phyloP scores from a whole-genome alignment of 2,888 invertebrate genomes.

The Dicyrtomina minuta region DNA sequence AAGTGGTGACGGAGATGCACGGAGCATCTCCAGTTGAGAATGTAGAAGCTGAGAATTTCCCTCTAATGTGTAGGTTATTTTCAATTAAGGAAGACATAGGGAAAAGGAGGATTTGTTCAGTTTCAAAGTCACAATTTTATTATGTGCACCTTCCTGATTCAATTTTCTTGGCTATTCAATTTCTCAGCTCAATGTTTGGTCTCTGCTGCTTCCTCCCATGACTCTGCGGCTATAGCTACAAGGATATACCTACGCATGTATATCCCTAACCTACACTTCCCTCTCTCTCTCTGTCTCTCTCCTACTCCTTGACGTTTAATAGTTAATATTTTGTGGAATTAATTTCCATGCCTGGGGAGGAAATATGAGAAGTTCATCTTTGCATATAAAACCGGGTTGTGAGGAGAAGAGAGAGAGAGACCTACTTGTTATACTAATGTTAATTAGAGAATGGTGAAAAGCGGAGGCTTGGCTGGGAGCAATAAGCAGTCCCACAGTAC shows the following conservation, averaged over 20 bases:
- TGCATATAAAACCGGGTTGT: slow-evolving; percentile 17
- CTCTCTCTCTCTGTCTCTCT: slow-evolving; percentile 19
- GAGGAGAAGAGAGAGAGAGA: slow-evolving; percentile 19
- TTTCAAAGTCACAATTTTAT: slow-evolving; percentile 49
- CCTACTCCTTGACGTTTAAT: slow-evolving; percentile 51
- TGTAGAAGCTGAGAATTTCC: slow-evolving; percentile 24
- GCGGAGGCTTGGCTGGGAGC: slow-evolving; percentile 18
- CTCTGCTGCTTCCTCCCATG: slow-evolving; percentile 23
- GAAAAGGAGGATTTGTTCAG: slow-evolving; percentile 38
- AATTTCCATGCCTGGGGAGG: slow-evolving; percentile 54
- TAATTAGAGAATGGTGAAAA: slow-evolving; percentile 38
- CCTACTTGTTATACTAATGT: slow-evolving; percentile 37
- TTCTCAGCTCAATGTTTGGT: slow-evolving; percentile 35
- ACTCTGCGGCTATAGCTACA: background rate
- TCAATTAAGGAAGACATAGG: slow-evolving; percentile 46
- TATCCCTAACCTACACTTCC: background rate
- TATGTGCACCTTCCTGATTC: slow-evolving; percentile 48
- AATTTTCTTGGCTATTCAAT: slow-evolving; percentile 48
- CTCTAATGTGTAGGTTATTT: slow-evolving; percentile 45
- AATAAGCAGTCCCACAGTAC: background rate
- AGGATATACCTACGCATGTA: background rate
- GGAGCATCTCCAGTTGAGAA: background rate
- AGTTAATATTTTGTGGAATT: slow-evolving; percentile 55
- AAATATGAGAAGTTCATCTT: slow-evolving; percentile 54
- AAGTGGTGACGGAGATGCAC: slow-evolving; percentile 1